Conservation (phyloP, 2,797 vertebrate species). For the Oceanodroma leucorhoa region DNA sequence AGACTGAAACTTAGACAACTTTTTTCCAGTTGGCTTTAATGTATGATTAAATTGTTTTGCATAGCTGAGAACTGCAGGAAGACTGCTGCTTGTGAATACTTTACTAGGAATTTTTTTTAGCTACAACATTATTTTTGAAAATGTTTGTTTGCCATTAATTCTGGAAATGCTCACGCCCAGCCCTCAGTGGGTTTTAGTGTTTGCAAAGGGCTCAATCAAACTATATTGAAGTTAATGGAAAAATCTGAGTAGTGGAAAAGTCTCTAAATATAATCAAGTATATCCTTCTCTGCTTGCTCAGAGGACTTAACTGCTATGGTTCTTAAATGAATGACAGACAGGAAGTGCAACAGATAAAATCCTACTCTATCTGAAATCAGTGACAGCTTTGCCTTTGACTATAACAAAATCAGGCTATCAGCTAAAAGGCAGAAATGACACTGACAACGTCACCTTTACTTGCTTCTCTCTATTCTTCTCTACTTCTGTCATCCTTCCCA, state of each 20-base stretch:
- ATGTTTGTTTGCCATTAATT: conserved; percentile 13
- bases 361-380: neutral
- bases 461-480: neutral
- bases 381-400: neutral
- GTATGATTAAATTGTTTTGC: conserved; percentile 51
- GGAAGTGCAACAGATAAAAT: neutral
- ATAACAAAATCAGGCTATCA: neutral
- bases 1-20: neutral
- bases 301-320: neutral
- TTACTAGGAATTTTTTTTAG: conserved; percentile 48
- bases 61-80: conserved; percentile 17
- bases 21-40: conserved; percentile 24
- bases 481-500: neutral
- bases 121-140: conserved; percentile 43
- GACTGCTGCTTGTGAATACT: conserved; percentile 11
- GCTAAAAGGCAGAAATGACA: neutral
- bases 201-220: conserved; percentile 31
- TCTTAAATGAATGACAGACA: neutral
- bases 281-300: neutral
- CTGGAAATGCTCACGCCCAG: conserved; percentile 33
- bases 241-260: conserved; percentile 45
- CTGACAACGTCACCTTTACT: neutral
- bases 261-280: conserved; percentile 17
- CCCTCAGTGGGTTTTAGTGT: conserved; percentile 42
- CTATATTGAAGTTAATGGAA: conserved; percentile 41